Conservation (phyloP, 2,113 vertebrate genomes). For the Emydura subglobosa region DNA sequence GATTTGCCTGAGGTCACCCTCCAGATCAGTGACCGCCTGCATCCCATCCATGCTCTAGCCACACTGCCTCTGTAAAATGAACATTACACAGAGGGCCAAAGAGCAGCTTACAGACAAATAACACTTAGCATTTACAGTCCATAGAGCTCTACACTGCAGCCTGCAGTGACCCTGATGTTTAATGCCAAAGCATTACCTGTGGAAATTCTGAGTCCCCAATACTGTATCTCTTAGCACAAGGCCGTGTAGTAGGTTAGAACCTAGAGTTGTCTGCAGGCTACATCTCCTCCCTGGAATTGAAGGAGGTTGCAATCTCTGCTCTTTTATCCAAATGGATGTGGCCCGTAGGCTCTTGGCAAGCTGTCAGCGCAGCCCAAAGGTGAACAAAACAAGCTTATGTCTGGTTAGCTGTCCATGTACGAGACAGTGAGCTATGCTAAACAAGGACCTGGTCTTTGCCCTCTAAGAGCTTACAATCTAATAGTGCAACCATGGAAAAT, state of each 20-base stretch:
- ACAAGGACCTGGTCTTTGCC: neutral
- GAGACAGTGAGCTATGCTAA: neutral
- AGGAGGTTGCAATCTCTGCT: neutral
- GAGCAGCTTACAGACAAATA: neutral
- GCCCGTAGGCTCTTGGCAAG: neutral
- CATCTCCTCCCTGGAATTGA: neutral
- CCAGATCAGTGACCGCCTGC: neutral
- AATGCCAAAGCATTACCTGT: accelerated
- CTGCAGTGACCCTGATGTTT: neutral
- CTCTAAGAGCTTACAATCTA: neutral
- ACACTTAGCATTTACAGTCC: neutral
- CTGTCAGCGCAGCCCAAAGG: accelerated
- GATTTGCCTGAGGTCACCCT: neutral
- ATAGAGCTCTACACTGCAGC: accelerated
- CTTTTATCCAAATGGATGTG: neutral
- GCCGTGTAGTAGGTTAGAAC: neutral
- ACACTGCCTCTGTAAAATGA: accelerated
- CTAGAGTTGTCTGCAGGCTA: accelerated
- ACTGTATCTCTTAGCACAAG: neutral
- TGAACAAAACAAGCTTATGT: accelerated
- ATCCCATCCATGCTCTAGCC: neutral
- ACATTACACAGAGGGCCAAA: neutral
- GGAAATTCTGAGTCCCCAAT: neutral
- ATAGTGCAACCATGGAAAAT: neutral
- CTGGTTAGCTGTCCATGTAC: accelerated